Percentiles rank a stretch among this genome's conserved stretches.
These are phyloP conservation scores for Microtus pennsylvanicus DNA, from an alignment of 2,113 vertebrate species.

Conservation along the genomic window DNA sequence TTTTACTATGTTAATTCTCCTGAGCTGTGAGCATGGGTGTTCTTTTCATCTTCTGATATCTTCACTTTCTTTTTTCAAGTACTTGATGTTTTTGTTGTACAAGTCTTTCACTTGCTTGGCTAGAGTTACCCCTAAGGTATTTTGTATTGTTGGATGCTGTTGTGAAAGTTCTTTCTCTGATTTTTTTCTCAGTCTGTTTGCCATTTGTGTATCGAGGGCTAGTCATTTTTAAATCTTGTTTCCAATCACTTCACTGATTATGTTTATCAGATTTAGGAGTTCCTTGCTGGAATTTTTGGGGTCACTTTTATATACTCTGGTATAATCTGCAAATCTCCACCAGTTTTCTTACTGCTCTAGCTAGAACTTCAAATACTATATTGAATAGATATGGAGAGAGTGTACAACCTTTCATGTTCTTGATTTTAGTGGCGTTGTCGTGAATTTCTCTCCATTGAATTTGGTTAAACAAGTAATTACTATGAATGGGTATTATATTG, in stretches of 20 bases:
- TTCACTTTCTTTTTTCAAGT: not conserved
- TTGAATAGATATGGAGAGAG: not conserved
- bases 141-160: too few species aligned
- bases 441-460: not conserved
- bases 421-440: not conserved
- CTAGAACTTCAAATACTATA: not conserved
- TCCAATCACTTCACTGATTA: too few species aligned
- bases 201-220: too few species aligned
- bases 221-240: too few species aligned
- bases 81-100: not conserved
- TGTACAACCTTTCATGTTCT: too few species aligned
- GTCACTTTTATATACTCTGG: too few species aligned
- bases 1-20: not conserved
- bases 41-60: not conserved
- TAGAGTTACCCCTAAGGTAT: too few species aligned
- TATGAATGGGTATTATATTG: not conserved
- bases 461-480: not conserved
- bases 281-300: too few species aligned
- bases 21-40: not conserved
- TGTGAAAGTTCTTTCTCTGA: too few species aligned
- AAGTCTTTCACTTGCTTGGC: not conserved
- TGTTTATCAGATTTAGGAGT: too few species aligned
- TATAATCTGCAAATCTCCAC: not conserved
- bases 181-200: too few species aligned
- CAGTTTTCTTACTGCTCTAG: not conserved